Conservation (phyloP, 2,113 vertebrate species). For the Cichladusa arquata region DNA sequence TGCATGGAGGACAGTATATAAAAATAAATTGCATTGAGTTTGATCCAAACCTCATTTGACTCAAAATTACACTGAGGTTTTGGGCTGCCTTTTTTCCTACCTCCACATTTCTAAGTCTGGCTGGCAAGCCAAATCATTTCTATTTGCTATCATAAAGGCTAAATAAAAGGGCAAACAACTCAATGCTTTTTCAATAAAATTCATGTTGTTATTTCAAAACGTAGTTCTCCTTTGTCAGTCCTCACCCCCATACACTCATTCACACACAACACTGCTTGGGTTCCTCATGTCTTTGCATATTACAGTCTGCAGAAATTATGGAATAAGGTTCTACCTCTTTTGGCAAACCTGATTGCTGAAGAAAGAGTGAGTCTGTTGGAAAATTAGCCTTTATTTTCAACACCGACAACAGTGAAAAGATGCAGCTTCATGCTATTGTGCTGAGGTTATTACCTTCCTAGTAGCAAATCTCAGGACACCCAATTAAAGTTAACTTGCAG, state of each 20-base stretch:
- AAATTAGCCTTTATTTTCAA: constrained; percentile 58
- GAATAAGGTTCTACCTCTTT: not conserved
- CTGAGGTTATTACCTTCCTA: constrained; percentile 42
- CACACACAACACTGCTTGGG: not conserved
- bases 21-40: constrained; percentile 54
- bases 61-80: constrained; percentile 45
- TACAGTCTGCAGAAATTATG: not conserved
- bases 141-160: constrained; percentile 43
- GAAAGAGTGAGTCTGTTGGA: not conserved
- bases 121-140: constrained; percentile 10
- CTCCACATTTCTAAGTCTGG: not conserved
- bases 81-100: not conserved
- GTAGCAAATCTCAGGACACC: constrained; percentile 65
- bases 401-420: constrained; percentile 34
- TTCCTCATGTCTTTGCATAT: not conserved
- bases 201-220: constrained; percentile 25
- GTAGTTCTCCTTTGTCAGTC: not conserved
- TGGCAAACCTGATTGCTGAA: not conserved
- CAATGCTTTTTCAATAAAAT: constrained; percentile 33
- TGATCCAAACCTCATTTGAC: constrained; percentile 53
- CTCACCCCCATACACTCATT: not conserved
- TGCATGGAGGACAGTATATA: constrained; percentile 37
- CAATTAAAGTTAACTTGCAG: constrained; percentile 69
- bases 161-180: constrained; percentile 49
- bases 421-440: not conserved